Conservation (phyloP, 2,113 vertebrate genomes). For the Paedocypris sp. region DNA sequence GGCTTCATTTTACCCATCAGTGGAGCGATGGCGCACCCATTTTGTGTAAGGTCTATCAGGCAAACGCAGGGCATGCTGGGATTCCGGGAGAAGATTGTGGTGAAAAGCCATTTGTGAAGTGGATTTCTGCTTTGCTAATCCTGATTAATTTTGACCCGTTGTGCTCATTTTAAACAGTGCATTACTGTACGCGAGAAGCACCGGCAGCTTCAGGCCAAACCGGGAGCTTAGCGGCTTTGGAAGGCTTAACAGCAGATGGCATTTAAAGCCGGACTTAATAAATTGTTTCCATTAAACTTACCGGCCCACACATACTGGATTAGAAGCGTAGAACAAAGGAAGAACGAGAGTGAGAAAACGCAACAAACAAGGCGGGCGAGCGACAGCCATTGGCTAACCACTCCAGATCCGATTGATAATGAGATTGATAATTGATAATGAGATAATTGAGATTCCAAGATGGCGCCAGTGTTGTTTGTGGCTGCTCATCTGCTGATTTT, state of each 20-base stretch:
- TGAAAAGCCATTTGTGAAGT: slow-evolving; percentile 69
- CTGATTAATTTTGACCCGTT: slow-evolving; percentile 76
- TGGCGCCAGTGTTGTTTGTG: too few species aligned
- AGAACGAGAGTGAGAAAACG: slow-evolving; percentile 47
- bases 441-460: too few species aligned
- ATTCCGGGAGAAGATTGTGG: slow-evolving; percentile 45
- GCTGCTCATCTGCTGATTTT: too few species aligned
- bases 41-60: slow-evolving; percentile 30
- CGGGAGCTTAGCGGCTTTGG: slow-evolving; percentile 68
- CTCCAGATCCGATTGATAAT: slow-evolving; percentile 12
- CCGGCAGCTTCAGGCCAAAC: slow-evolving; percentile 61
- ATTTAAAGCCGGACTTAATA: slow-evolving; percentile 75
- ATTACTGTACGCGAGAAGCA: slow-evolving; percentile 68
- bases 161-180: slow-evolving; percentile 73
- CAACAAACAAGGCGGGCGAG: background rate
- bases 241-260: slow-evolving; percentile 74
- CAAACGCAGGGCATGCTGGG: slow-evolving; percentile 59
- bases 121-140: slow-evolving; percentile 72
- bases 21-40: background rate
- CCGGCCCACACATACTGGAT: slow-evolving; percentile 71
- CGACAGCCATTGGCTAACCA: background rate
- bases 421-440: too few species aligned
- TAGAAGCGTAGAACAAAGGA: slow-evolving; percentile 61
- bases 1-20: slow-evolving; percentile 10
- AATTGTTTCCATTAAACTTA: slow-evolving; percentile 78